Base-by-base conservation (phyloP, 2,797 vertebrate species). In the Poeciliopsis presidionis region DNA sequence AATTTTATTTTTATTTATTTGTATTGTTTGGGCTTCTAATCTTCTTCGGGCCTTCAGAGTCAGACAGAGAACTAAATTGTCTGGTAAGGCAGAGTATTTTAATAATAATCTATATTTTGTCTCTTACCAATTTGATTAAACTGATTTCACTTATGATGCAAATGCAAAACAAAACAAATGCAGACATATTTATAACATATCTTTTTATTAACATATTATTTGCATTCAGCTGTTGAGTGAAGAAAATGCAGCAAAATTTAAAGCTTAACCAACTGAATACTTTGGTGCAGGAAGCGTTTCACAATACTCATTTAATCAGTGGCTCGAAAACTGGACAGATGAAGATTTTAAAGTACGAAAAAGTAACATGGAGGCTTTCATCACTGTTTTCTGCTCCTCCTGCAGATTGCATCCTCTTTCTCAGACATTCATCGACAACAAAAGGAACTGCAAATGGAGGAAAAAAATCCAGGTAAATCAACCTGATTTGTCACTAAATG, bases 361-460 rank as follows among this genome's bases (percentile, higher is more conserved):
- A 76, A 7, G 65, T 75, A 53, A 71, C 39, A 70, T 4, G 13
- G 4, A 3, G 76, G 22, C 59, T 6, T 78, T 39, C 46, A 30
- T 28, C 43, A 13, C 1, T 53, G 45, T 0, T 2, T 39, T 88
- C 79, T 78, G 82, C 81, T 91, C 84, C 86, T 89, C 83, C 25
- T 45, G 7, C 13, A 76, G 80, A 33, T 77, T 7, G 39, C 25
- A 16, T 13, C 33, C 46, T 39, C 30, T 73, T 81, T 72, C 76
- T 96, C 90, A 96, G 55, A 96, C 85, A 2, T 96, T 96, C 96
- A 96, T 96, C 5, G 95, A 89, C 88, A 96, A 63, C 85, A 95
- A 76, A 81, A 96, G 89, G 84, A 96, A 96, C 96, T 96, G 91
- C 41, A 77, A 5, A 22, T 4, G 2, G 46, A 11, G 59, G 9